These are phyloP conservation scores for Albula glossodonta DNA, from an alignment of 2,113 vertebrate species.

Conservation along the genomic window DNA sequence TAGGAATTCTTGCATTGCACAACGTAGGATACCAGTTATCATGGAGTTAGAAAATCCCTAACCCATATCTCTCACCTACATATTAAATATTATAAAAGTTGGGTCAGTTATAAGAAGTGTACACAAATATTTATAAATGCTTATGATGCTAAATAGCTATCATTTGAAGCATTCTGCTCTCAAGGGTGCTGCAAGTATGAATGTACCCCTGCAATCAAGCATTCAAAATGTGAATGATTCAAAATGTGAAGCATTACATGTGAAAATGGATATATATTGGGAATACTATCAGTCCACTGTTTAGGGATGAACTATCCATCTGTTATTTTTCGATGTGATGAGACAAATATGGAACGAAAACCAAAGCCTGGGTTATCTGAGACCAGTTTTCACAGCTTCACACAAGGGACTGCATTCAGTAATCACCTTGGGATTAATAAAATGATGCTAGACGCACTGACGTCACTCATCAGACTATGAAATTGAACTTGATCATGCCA, in stretches of 20 bases:
- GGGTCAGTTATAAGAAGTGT: neutral
- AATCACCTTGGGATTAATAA: neutral
- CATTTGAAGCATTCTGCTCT: neutral
- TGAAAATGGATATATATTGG: neutral
- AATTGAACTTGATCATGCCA: slow-evolving; percentile 32
- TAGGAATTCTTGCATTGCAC: neutral
- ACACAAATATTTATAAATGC: neutral
- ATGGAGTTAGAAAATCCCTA: neutral
- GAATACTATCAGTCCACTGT: neutral
- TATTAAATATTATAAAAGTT: neutral
- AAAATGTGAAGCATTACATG: neutral
- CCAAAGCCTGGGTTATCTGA: neutral
- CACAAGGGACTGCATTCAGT: neutral
- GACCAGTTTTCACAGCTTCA: neutral
- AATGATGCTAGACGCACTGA: slow-evolving; percentile 2
- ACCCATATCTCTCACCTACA: neutral
- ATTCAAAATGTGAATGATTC: neutral
- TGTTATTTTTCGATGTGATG: neutral
- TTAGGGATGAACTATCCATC: neutral
- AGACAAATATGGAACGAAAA: neutral
- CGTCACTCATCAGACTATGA: slow-evolving; percentile 27
- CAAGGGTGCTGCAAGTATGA: neutral
- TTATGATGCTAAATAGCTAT: neutral
- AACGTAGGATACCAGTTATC: neutral
- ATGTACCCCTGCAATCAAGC: neutral